phyloP scores from a whole-genome alignment of 2,797 vertebrate genomes.

The Microctenopoma steveboyesi region DNA sequence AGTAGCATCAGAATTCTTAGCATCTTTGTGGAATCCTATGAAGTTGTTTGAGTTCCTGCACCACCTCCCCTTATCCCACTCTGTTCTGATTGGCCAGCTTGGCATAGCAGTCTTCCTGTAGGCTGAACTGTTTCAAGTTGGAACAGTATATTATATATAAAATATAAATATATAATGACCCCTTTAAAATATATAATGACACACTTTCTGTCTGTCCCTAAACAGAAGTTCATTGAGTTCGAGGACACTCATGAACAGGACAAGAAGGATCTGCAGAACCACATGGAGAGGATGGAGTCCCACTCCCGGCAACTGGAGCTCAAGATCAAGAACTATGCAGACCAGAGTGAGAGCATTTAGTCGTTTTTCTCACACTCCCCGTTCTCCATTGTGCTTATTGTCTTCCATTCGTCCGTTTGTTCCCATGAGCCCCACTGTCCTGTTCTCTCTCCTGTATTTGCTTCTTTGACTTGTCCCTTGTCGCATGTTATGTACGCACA shows the following conservation, averaged over 20 bases:
- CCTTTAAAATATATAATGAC: neutral
- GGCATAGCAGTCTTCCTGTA: too few species aligned
- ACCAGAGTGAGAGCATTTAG: conserved; percentile 87
- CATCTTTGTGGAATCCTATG: too few species aligned
- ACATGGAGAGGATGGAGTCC: conserved; percentile 92
- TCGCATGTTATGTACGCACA: neutral
- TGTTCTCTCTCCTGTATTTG: neutral
- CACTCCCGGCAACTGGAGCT: conserved; percentile 94
- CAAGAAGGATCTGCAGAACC: conserved; percentile 95
- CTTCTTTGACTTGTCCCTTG: conserved; percentile 26
- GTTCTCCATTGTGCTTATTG: neutral
- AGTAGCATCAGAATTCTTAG: too few species aligned
- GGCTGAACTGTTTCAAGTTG: too few species aligned
- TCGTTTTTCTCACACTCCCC: neutral
- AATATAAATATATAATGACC: too few species aligned
- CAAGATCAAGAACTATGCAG: conserved; percentile 95
- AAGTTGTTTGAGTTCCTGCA: too few species aligned
- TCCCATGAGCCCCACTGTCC: neutral
- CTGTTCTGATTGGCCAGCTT: too few species aligned
- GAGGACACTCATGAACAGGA: conserved; percentile 98
- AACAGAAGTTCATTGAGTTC: conserved; percentile 97
- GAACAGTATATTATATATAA: too few species aligned
- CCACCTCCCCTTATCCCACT: too few species aligned
- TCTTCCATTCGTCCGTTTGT: neutral
- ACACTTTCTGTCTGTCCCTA: neutral